Conservation (phyloP, 2,888 invertebrate species). For the Spilarctia lutea region DNA sequence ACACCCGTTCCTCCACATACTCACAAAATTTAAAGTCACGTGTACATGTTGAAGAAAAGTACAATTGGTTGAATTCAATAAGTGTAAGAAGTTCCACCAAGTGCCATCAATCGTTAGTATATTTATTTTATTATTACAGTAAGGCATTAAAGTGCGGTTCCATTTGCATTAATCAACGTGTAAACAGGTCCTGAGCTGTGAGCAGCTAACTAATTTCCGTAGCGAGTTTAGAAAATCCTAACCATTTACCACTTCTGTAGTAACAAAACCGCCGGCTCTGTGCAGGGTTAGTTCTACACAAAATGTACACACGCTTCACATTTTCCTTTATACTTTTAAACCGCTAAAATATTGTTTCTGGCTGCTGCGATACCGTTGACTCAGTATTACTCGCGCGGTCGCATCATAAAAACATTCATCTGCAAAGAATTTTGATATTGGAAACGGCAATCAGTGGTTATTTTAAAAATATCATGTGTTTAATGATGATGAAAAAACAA, state of each 20-base stretch:
- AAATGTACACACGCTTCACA: slow-evolving; percentile 52
- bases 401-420: slow-evolving; percentile 53
- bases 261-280: slow-evolving; percentile 43
- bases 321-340: slow-evolving; percentile 78
- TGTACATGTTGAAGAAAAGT: no score
- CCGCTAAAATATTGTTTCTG: slow-evolving; percentile 82
- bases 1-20: no score
- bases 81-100: no score
- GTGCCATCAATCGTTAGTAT: no score
- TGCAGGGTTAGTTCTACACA: slow-evolving; percentile 39
- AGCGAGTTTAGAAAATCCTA: slow-evolving; percentile 12
- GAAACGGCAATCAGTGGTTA: slow-evolving; percentile 34
- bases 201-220: neutral
- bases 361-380: slow-evolving; percentile 72
- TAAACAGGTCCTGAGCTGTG: neutral
- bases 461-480: neutral
- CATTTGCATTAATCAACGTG: neutral
- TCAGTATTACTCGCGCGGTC: slow-evolving; percentile 56
- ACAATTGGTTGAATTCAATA: no score
- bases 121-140: neutral
- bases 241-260: slow-evolving; percentile 35
- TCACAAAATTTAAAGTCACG: no score
- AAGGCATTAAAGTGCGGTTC: neutral
- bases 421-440: slow-evolving; percentile 44
- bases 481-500: no score